Base-by-base conservation (phyloP, 1,140 invertebrate species). In the Dendroctonus ponderosae region DNA sequence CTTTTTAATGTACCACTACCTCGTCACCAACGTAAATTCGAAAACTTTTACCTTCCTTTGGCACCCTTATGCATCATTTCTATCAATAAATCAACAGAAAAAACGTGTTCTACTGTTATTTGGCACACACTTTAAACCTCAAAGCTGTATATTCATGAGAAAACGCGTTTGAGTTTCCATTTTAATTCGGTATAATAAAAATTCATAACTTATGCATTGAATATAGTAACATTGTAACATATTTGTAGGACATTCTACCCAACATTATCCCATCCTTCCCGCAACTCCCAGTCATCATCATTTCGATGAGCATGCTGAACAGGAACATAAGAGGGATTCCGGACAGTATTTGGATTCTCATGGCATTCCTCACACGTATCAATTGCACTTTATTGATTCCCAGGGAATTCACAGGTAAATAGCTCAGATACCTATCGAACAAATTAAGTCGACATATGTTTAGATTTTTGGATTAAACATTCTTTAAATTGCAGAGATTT, bases 311-410 rank as follows among this genome's bases (percentile, higher is more conserved):
- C 61, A 72, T n/a, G 56, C 38, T 8, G 51, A 71, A 11, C 57
- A 72, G 15, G 66, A 75, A 37, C 72, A 72, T 37, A 70, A 72
- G 12, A 58, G 71, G 26, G 76, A 77, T 62, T 71, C 72, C 5
- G 74, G 76, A 5, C 70, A 68, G 4, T 79, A 78, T 63, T 37
- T 74, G 7, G 76, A 78, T 56, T 79, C 76, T 8, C 75, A 77
- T 62, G 76, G 77, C 0, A 69, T 74, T 40, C 67, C 69, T 2
- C 76, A 79, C 53, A 60, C 72, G n/a, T 77, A 74, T 62, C 73
- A 77, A 39, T 49, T 79, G 62, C 75, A 75, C 65, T 78, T 62
- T 37, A 75, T 79, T 15, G 77, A 79, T 66, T 74, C 76, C 11
- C 77, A 78, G 62, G 76, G 75, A 7, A 76, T 77, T 37, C 62